phyloP scores from a whole-genome alignment of 2,888 invertebrate species.

The Drosophila tripunctata region DNA sequence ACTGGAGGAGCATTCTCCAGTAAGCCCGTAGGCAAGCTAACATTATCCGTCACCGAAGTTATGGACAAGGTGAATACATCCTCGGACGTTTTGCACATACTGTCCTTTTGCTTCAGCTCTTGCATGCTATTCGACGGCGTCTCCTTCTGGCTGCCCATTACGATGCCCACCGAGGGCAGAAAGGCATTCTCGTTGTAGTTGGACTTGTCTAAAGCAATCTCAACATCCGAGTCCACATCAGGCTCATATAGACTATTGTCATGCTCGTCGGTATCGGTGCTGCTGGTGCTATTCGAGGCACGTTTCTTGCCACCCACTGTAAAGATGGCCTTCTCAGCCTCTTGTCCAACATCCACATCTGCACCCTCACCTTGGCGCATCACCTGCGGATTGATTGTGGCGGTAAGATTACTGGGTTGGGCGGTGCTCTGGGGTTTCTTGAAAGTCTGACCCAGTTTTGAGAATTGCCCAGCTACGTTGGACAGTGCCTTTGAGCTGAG shows the following conservation, averaged over 20 bases:
- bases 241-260: slow-evolving; percentile 87
- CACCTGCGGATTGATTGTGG: slow-evolving; percentile 81
- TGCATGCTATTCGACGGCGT: slow-evolving; percentile 65
- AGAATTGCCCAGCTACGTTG: slow-evolving; percentile 94
- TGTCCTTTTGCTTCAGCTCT: slow-evolving; percentile 84
- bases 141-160: slow-evolving; percentile 85
- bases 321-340: slow-evolving; percentile 79
- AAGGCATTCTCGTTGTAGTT: slow-evolving; percentile 85
- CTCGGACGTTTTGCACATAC: slow-evolving; percentile 83
- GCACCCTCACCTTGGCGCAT: slow-evolving; percentile 77
- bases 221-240: slow-evolving; percentile 78
- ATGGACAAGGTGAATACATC: slow-evolving; percentile 84
- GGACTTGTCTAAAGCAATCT: slow-evolving; percentile 71
- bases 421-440: slow-evolving; percentile 70
- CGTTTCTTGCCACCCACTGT: slow-evolving; percentile 73
- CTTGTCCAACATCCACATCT: slow-evolving; percentile 72
- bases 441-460: slow-evolving; percentile 88
- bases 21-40: slow-evolving; percentile 82
- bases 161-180: slow-evolving; percentile 88
- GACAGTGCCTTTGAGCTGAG: slow-evolving; percentile 93
- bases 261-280: slow-evolving; percentile 87
- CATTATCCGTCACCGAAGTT: slow-evolving; percentile 83
- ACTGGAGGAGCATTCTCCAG: slow-evolving; percentile 82
- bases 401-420: slow-evolving; percentile 58
- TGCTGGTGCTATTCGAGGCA: slow-evolving; percentile 81